phyloP scores from a whole-genome alignment of 2,113 vertebrate genomes.

The Podocnemis expansa region DNA sequence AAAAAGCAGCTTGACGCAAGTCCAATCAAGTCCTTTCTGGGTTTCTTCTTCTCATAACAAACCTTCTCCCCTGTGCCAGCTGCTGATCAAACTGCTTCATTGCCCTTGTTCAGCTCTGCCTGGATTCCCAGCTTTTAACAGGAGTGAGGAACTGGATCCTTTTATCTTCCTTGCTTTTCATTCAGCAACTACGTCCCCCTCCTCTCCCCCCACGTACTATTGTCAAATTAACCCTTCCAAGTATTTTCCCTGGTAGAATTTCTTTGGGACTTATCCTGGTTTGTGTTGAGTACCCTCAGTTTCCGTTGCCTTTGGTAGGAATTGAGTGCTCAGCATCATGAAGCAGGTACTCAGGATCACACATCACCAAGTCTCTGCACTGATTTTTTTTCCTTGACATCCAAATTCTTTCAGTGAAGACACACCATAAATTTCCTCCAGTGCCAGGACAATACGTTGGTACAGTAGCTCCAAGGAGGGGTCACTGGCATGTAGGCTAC shows the following conservation, averaged over 20 bases:
- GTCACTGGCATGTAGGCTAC: background rate
- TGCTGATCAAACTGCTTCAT: background rate
- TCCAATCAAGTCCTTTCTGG: accelerated
- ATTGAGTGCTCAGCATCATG: too few species aligned
- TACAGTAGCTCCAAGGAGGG: background rate
- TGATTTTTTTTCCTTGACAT: background rate
- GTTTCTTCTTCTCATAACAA: background rate
- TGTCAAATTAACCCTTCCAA: background rate
- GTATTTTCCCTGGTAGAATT: background rate
- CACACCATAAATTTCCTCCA: background rate
- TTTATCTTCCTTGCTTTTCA: background rate
- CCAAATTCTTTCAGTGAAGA: background rate
- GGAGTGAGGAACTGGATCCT: background rate
- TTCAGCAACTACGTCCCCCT: background rate
- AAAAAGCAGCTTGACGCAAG: accelerated
- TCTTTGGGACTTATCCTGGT: background rate
- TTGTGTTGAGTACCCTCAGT: background rate
- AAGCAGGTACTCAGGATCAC: too few species aligned
- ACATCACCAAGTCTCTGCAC: too few species aligned
- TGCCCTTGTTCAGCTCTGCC: background rate
- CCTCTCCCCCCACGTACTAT: too few species aligned
- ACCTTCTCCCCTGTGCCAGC: accelerated
- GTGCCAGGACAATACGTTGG: background rate
- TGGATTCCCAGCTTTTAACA: background rate
- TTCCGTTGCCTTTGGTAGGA: background rate